phyloP scores from a whole-genome alignment of 2,797 vertebrate genomes.

The Syngnathus acus region DNA sequence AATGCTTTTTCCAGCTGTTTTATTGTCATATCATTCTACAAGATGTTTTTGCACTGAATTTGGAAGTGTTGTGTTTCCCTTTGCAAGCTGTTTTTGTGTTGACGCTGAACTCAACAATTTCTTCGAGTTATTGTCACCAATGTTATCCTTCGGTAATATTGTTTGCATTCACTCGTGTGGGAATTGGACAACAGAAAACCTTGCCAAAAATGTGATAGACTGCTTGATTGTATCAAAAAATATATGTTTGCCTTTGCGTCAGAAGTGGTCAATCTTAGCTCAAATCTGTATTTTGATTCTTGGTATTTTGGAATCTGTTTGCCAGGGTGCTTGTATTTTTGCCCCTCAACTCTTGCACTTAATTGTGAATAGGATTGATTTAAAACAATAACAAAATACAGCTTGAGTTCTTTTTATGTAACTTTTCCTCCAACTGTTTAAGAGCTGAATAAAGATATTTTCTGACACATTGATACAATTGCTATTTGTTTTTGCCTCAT shows the following conservation, averaged over 20 bases:
- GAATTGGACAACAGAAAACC: constrained; percentile 30
- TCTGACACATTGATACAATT: constrained; percentile 31
- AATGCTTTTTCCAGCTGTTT: background rate
- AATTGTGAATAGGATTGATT: constrained; percentile 36
- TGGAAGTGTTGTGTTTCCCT: background rate
- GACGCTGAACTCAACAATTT: constrained; percentile 1
- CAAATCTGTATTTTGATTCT: constrained; percentile 32
- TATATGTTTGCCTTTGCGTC: constrained; percentile 34
- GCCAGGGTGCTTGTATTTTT: constrained; percentile 23
- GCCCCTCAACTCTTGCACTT: constrained; percentile 53
- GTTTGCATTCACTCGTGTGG: background rate
- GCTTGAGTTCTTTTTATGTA: constrained; percentile 41
- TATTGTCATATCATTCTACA: background rate
- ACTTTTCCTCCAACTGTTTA: constrained; percentile 24
- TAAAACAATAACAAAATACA: constrained; percentile 37
- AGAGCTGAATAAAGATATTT: constrained; percentile 60
- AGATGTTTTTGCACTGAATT: constrained; percentile 49
- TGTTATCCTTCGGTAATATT: constrained; percentile 4
- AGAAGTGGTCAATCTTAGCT: constrained; percentile 44
- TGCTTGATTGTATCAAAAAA: constrained; percentile 58
- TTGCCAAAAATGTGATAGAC: constrained; percentile 62
- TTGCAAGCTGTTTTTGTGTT: background rate
- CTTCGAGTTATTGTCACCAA: background rate
- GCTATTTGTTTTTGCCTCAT: background rate
- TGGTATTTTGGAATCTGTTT: constrained; percentile 24